Base-by-base conservation (phyloP, 2,888 invertebrate genomes). In the Zelleria hepariella region DNA sequence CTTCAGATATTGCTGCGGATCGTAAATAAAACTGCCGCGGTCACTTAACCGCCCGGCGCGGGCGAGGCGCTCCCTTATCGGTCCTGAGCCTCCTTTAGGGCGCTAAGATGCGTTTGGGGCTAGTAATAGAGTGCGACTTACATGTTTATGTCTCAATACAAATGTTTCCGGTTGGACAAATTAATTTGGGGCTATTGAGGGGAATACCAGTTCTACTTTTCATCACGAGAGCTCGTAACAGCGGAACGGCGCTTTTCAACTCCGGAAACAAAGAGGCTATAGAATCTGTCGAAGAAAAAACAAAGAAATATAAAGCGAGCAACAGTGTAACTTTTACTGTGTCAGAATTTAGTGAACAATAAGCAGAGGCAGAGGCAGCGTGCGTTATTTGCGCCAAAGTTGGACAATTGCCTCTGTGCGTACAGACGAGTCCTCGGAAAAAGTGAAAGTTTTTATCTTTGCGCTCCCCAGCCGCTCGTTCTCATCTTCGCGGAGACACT, bases 361-460 rank as follows among this genome's bases (percentile, higher is more conserved):
- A n/a, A 53, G 53, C 24, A 2, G 53, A 21, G 52, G 52, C 21
- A 24, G 15, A 8, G 23, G 24, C 53, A 24, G 15, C 15, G 53
- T 53, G n/a, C 24, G 53, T 53, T 53, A 53, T 25, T 42, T 15
- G 32, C 27, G 55, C 54, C n/a, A 1, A 54, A 20, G 51, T 20
- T 20, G 57, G 15, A 47, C 57, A 32, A 57, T 48, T 57, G 57
- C 15, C 54, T 23, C 10, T 23, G 7, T 54, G 25, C 25, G 47
- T 47, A 57, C 42, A 24, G 32, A 20, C 32, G 15, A n/a, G 15
- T 24, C 21, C 24, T 53, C 53, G 76, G 80, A 78, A 83, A 82
- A 84, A 85, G 84, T 82, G 81, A 86, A 86, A 86, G 84, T 86
- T 87, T 86, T 86, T 86, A 86, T 86, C 84, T 79, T 74, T 64